Conservation (phyloP, 2,888 invertebrate genomes). For the Coecobrya sp. region DNA sequence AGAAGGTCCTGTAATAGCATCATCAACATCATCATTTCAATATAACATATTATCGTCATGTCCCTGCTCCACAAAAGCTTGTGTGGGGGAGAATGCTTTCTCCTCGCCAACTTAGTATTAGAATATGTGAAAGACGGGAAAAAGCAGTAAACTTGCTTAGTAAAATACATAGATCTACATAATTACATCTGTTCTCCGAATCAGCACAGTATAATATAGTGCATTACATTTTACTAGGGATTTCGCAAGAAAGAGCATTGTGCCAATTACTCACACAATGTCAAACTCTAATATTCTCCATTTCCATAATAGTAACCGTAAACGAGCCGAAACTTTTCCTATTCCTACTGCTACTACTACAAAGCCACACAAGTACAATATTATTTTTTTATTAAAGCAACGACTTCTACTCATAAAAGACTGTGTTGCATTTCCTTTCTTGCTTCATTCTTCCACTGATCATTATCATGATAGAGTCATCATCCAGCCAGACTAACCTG, state of each 20-base stretch:
- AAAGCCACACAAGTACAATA: conserved; percentile 57
- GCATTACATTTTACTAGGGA: conserved; percentile 47
- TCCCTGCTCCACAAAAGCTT: conserved; percentile 25
- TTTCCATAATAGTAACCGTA: conserved; percentile 51
- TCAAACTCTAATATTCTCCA: conserved; percentile 57
- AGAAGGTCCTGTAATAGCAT: conserved; percentile 42
- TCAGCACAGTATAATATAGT: neutral
- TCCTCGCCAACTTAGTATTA: neutral
- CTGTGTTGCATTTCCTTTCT: conserved; percentile 54
- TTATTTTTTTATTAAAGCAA: conserved; percentile 33
- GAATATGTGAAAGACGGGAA: neutral
- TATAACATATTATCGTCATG: conserved; percentile 22
- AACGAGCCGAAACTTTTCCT: conserved; percentile 17
- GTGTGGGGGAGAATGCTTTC: neutral
- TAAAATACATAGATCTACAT: conserved; percentile 36
- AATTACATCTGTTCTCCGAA: conserved; percentile 18
- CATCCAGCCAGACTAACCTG: conserved; percentile 49
- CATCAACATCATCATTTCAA: conserved; percentile 17
- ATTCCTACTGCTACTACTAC: conserved; percentile 23
- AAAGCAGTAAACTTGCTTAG: neutral
- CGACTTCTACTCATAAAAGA: conserved; percentile 48
- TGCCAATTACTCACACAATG: conserved; percentile 68
- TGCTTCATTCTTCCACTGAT: conserved; percentile 66
- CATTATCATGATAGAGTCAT: conserved; percentile 68
- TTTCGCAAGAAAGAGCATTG: conserved; percentile 63